Conservation (phyloP, 2,797 vertebrate genomes). For the Melanotaenia parkinsoni region DNA sequence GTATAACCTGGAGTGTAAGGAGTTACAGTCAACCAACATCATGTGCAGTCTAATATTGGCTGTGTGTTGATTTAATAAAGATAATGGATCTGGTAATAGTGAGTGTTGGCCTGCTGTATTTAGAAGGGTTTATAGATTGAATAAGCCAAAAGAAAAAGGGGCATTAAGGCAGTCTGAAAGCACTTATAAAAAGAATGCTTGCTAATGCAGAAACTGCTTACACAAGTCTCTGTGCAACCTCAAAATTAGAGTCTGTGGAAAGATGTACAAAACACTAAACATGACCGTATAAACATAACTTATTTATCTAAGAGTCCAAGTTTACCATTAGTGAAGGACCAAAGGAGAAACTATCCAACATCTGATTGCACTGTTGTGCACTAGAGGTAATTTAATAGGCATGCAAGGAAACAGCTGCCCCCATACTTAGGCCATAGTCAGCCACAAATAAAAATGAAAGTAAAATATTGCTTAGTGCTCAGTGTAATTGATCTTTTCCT, state of each 20-base stretch:
- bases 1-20: background rate
- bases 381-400: slow-evolving; percentile 7
- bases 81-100: background rate
- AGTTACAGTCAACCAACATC: background rate
- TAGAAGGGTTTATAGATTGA: slow-evolving; percentile 8
- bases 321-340: slow-evolving; percentile 24
- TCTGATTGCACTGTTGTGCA: slow-evolving; percentile 13
- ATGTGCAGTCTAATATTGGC: background rate
- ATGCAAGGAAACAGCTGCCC: background rate
- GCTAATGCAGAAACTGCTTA: slow-evolving; percentile 7
- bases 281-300: slow-evolving; percentile 29
- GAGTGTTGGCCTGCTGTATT: background rate
- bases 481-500: background rate
- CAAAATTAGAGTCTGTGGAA: background rate
- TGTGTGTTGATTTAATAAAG: slow-evolving; percentile 8
- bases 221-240: slow-evolving; percentile 2
- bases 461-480: background rate
- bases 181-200: background rate
- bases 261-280: slow-evolving; percentile 19
- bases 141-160: background rate
- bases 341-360: slow-evolving; percentile 18
- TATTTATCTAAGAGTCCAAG: slow-evolving; percentile 46
- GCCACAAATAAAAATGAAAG: background rate
- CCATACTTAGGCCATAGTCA: background rate
- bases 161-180: slow-evolving; percentile 5